These are phyloP conservation scores for Drosophila mayaguana DNA, from an alignment of 2,888 invertebrate species.

Conservation along the genomic window DNA sequence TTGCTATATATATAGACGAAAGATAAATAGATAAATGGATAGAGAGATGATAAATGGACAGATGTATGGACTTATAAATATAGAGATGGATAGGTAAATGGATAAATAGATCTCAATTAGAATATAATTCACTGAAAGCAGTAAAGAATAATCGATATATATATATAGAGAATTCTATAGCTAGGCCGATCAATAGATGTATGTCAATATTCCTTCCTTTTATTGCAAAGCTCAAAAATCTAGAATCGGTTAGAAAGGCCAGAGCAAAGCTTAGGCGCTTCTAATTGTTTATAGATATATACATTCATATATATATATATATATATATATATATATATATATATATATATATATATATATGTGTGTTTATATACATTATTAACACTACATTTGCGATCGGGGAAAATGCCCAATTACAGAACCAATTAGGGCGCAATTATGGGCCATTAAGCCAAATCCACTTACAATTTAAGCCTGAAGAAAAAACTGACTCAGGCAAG, in stretches of 20 bases:
- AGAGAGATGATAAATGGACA: background rate
- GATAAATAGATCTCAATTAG: too few species aligned
- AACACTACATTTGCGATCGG: constrained; percentile 12
- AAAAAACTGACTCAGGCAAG: constrained; percentile 48
- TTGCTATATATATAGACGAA: background rate
- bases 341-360: background rate
- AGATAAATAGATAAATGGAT: background rate
- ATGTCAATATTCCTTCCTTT: too few species aligned
- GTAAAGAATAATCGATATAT: background rate
- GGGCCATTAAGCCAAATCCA: constrained; percentile 57
- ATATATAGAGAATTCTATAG: background rate
- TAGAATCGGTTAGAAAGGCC: too few species aligned
- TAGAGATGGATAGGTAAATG: too few species aligned
- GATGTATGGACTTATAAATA: background rate
- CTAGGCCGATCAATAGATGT: too few species aligned
- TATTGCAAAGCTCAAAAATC: too few species aligned
- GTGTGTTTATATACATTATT: too few species aligned
- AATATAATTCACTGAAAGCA: too few species aligned
- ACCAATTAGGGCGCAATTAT: constrained; percentile 72
- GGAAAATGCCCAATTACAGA: constrained; percentile 49
- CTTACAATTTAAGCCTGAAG: constrained; percentile 21
- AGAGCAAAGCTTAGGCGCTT: too few species aligned
- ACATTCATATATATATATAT: background rate
- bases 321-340: background rate
- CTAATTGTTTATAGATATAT: background rate